Evolutionary conservation across 1,140 invertebrate species (phyloP).

Genomic region (Nilaparvata lugens): DNA sequence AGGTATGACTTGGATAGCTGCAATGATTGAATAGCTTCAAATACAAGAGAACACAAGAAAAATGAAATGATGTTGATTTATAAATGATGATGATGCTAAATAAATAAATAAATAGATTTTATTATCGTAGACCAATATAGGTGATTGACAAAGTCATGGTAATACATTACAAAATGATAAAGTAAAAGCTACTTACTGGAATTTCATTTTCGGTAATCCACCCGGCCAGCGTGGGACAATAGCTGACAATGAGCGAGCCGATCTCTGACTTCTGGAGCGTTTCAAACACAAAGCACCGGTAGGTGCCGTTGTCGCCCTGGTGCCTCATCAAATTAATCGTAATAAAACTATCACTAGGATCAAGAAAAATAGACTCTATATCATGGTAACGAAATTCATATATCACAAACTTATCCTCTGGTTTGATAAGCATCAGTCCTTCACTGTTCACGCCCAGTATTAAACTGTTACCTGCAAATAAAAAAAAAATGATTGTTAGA

Average conservation of each 20-base stretch:
- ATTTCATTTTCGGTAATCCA: constrained; percentile 79
- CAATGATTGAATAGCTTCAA: too few species aligned
- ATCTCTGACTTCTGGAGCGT: constrained; percentile 83
- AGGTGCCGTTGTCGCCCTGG: constrained; percentile 39
- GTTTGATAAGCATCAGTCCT: constrained; percentile 79
- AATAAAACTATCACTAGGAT: constrained; percentile 85
- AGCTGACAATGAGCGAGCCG: constrained; percentile 84
- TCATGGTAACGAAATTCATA: constrained; percentile 82
- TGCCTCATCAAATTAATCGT: constrained; percentile 62
- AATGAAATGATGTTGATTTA: too few species aligned
- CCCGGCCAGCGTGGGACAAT: constrained; percentile 72
- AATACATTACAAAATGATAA: not conserved
- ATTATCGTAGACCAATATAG: too few species aligned
- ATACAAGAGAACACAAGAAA: too few species aligned
- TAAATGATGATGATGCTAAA: too few species aligned
- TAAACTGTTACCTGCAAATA: constrained; percentile 40
- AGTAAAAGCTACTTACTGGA: constrained; percentile 38
- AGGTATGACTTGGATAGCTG: too few species aligned
- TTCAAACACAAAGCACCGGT: constrained; percentile 90
- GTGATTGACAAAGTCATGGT: too few species aligned
- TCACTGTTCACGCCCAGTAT: constrained; percentile 86
- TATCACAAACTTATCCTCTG: constrained; percentile 80
- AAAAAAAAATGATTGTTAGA: constrained; percentile 3
- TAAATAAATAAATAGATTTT: too few species aligned
- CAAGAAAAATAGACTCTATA: constrained; percentile 82